These are phyloP conservation scores for Heterodera carotae DNA, from an alignment of 1,140 invertebrate genomes.

Conservation along the genomic window DNA sequence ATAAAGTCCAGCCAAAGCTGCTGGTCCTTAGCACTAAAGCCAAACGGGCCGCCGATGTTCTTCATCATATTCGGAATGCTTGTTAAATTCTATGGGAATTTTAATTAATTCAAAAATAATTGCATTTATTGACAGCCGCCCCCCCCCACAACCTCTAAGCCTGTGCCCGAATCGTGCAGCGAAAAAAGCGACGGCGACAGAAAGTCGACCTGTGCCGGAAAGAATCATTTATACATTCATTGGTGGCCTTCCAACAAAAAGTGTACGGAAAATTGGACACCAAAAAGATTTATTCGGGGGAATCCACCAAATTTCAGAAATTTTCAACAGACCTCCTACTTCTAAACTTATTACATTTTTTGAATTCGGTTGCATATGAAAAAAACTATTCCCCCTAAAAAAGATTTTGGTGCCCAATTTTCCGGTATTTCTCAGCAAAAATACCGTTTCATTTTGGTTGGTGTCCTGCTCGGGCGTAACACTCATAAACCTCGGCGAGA, in stretches of 20 bases:
- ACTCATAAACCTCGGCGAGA: constrained; percentile 56
- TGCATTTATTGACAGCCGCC: too few species aligned
- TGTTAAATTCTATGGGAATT: constrained; percentile 20
- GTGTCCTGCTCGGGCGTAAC: constrained; percentile 40
- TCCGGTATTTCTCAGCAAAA: too few species aligned
- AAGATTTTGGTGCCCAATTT: too few species aligned
- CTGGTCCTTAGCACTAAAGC: constrained; percentile 37
- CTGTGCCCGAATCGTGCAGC: constrained; percentile 38
- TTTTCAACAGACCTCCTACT: too few species aligned
- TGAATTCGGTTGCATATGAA: too few species aligned
- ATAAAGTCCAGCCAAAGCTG: constrained; percentile 40
- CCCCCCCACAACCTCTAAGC: constrained; percentile 30
- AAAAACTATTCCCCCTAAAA: too few species aligned
- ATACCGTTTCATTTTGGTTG: constrained; percentile 32
- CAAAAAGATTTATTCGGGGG: too few species aligned
- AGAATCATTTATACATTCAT: constrained; percentile 10
- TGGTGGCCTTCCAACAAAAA: too few species aligned
- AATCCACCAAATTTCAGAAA: background rate
- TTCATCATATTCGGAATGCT: constrained; percentile 38
- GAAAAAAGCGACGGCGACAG: constrained; percentile 45
- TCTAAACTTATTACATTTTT: too few species aligned
- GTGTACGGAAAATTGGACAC: too few species aligned
- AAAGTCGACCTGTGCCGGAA: constrained; percentile 38
- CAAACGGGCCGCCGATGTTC: constrained; percentile 6
- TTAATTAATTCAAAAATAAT: background rate